Percentiles rank a stretch among this genome's conserved stretches.
phyloP scores from a whole-genome alignment of 2,888 invertebrate species.

The Aromia moschata region DNA sequence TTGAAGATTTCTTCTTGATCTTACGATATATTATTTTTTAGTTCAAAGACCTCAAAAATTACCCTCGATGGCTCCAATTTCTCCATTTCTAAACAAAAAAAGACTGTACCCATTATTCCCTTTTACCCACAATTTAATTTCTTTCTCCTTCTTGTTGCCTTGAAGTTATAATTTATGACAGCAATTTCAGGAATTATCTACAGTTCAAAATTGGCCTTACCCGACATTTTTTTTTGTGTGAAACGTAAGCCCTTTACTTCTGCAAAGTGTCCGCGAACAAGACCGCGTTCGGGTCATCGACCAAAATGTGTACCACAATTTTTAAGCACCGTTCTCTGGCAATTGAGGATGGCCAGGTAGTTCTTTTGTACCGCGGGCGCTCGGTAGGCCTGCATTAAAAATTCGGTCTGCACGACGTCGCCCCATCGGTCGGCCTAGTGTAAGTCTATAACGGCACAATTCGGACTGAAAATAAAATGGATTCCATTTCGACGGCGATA shows the following conservation, averaged over 20 bases:
- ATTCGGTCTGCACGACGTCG: constrained; percentile 20
- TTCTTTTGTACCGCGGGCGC: constrained; percentile 19
- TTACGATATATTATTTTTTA: no score
- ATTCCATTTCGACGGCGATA: constrained; percentile 53
- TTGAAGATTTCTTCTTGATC: no score
- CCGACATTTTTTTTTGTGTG: constrained; percentile 8
- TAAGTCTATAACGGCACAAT: constrained; percentile 50
- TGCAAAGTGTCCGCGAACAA: constrained; percentile 35
- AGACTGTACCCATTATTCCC: no score
- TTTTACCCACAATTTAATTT: no score
- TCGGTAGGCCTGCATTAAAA: constrained; percentile 4
- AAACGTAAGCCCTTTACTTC: constrained; percentile 7
- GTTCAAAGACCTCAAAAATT: no score
- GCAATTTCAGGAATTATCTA: no score
- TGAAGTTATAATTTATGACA: no score
- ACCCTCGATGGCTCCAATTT: no score
- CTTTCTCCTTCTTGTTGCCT: no score
- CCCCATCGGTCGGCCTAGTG: constrained; percentile 42
- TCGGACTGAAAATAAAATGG: constrained; percentile 57
- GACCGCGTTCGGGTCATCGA: constrained; percentile 51
- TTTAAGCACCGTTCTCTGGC: constrained; percentile 58
- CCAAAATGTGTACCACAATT: constrained; percentile 60
- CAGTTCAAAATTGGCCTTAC: no score
- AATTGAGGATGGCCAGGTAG: constrained; percentile 49
- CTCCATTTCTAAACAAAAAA: no score